Conservation (phyloP, 2,113 vertebrate species). For the Upupa epops region DNA sequence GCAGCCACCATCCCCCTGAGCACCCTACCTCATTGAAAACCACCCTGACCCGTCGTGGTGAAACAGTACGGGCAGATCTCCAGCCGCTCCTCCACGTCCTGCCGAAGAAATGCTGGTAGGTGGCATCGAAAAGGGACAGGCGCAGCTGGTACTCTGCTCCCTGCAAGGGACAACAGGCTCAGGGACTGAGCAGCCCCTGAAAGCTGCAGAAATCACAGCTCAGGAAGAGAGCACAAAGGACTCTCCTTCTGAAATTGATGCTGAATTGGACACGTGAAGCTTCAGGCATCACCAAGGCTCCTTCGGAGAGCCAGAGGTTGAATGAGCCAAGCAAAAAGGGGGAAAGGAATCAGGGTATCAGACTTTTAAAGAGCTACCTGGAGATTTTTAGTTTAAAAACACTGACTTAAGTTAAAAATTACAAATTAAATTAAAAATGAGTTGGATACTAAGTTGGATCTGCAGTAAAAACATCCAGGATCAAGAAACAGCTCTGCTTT, state of each 20-base stretch:
- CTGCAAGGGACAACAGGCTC: not conserved
- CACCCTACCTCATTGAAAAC: constrained; percentile 83
- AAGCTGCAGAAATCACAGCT: not conserved
- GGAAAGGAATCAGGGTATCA: not conserved
- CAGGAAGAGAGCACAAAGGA: too few species aligned
- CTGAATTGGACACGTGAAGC: accelerated
- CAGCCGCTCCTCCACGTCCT: constrained; percentile 83
- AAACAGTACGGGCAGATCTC: constrained; percentile 38
- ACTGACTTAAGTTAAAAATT: too few species aligned
- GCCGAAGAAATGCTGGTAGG: constrained; percentile 88
- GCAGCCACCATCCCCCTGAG: not conserved
- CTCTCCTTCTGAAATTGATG: accelerated
- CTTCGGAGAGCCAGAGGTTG: not conserved
- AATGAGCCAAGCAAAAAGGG: not conserved
- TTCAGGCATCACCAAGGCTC: accelerated
- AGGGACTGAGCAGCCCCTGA: not conserved
- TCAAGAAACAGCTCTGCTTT: accelerated
- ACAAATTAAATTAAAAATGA: not conserved
- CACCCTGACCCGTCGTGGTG: constrained; percentile 22
- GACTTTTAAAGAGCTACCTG: not conserved
- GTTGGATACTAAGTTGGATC: not conserved
- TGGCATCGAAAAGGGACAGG: constrained; percentile 84
- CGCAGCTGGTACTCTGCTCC: constrained; percentile 78
- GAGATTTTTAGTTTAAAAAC: not conserved
- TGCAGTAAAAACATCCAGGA: accelerated